Evolutionary conservation across 2,888 invertebrate species (phyloP).

Genomic region (Drosophila pegasa): DNA sequence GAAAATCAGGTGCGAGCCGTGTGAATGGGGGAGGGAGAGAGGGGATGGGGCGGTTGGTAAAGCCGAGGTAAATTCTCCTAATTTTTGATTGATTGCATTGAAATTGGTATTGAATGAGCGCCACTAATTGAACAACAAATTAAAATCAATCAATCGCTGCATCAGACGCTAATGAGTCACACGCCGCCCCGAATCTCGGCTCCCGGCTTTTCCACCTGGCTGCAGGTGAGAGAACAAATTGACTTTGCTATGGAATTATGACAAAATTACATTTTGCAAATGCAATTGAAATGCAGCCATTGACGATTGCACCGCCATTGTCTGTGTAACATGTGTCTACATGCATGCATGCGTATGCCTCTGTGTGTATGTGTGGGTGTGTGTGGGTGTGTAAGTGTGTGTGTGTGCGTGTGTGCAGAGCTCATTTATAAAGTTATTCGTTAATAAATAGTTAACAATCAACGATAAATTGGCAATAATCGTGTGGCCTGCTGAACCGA

Average conservation of each 20-base stretch:
- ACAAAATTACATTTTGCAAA: slow-evolving; percentile 60
- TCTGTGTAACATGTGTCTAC: slow-evolving; percentile 3
- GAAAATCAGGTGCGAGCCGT: not conserved
- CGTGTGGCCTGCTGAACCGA: slow-evolving; percentile 33
- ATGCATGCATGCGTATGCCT: slow-evolving; percentile 8
- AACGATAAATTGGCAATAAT: slow-evolving; percentile 69
- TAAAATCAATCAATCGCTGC: slow-evolving; percentile 59
- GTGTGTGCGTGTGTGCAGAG: slow-evolving; percentile 17
- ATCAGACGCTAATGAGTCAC: slow-evolving; percentile 51
- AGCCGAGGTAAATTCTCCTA: slow-evolving; percentile 14
- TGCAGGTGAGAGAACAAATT: slow-evolving; percentile 1
- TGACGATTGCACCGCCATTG: slow-evolving; percentile 25
- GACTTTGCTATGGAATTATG: slow-evolving; percentile 50
- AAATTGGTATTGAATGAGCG: slow-evolving; percentile 57
- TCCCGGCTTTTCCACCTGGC: not conserved
- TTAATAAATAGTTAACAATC: slow-evolving; percentile 80
- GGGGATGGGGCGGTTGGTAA: too few species aligned
- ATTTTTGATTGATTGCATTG: slow-evolving; percentile 50
- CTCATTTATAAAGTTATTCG: slow-evolving; percentile 72
- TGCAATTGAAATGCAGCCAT: slow-evolving; percentile 50
- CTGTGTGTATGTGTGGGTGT: slow-evolving; percentile 16
- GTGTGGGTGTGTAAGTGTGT: slow-evolving; percentile 13
- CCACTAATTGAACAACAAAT: slow-evolving; percentile 79
- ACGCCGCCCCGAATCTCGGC: not conserved
- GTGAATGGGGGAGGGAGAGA: too few species aligned